Evolutionary conservation across 2,888 invertebrate genomes (phyloP).

Genomic region (Calliopum simillimum): DNA sequence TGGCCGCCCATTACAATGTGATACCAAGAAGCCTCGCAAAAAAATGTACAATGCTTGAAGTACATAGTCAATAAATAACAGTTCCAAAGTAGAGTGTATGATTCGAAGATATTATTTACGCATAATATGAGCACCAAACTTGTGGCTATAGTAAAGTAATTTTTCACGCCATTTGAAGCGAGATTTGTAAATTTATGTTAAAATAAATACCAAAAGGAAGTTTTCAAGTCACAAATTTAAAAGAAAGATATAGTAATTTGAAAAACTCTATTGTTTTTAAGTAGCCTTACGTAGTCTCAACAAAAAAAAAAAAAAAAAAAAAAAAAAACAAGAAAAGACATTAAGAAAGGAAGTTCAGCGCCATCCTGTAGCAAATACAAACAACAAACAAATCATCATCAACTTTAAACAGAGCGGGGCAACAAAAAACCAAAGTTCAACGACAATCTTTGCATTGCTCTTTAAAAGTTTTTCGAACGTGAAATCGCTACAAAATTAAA

Average conservation of each 20-base stretch:
- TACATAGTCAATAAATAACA: slow-evolving; percentile 27
- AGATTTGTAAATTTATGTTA: no score
- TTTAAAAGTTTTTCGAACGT: slow-evolving; percentile 65
- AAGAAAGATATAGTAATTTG: no score
- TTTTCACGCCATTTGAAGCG: no score
- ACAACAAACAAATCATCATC: slow-evolving; percentile 29
- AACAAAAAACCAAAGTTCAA: slow-evolving; percentile 14
- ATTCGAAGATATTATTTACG: background rate
- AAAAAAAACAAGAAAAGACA: no score
- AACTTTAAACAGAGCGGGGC: background rate
- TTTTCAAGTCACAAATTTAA: no score
- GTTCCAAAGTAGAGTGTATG: background rate
- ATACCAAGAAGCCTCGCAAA: no score
- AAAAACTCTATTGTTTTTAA: no score
- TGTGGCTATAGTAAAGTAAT: background rate
- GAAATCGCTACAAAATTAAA: slow-evolving; percentile 65
- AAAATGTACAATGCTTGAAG: slow-evolving; percentile 20
- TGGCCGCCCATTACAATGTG: no score
- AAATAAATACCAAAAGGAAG: no score
- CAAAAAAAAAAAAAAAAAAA: no score
- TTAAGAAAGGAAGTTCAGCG: no score
- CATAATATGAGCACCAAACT: background rate
- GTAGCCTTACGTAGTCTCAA: no score
- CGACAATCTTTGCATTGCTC: slow-evolving; percentile 64
- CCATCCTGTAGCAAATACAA: background rate